These are phyloP conservation scores for Trileptium ribeirensis DNA, from an alignment of 2,888 invertebrate species.

Conservation along the genomic window DNA sequence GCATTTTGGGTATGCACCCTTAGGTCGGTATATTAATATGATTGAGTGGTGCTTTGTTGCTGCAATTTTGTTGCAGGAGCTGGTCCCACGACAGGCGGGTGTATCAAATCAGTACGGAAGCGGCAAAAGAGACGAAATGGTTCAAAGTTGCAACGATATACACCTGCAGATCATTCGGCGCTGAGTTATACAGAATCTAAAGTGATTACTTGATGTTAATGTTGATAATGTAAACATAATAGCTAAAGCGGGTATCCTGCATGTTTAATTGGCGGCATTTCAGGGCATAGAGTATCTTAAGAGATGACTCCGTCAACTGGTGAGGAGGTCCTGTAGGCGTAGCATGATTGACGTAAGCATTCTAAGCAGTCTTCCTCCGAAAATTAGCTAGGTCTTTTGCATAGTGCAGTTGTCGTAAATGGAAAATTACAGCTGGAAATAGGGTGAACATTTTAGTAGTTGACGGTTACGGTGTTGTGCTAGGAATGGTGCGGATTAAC, in stretches of 20 bases:
- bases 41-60: not conserved
- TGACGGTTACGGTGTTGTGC: not conserved
- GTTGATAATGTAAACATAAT: not conserved
- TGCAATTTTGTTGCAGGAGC: not conserved
- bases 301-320: not conserved
- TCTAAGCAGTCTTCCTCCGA: not conserved
- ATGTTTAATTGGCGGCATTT: not conserved
- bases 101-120: too few relatives aligned
- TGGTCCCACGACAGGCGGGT: not conserved
- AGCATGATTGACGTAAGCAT: too few relatives aligned
- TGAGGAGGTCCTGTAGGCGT: not conserved
- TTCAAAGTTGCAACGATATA: not conserved
- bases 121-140: not conserved
- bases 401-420: not conserved
- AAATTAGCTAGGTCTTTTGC: not conserved
- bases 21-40: not conserved
- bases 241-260: not conserved
- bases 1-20: not conserved
- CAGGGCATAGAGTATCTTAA: not conserved
- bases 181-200: not conserved
- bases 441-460: not conserved
- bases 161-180: not conserved
- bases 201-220: not conserved
- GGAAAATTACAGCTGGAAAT: not conserved
- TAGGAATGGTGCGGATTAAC: not conserved